phyloP scores from a whole-genome alignment of 2,113 vertebrate genomes.

The Scophthalmus maximus region DNA sequence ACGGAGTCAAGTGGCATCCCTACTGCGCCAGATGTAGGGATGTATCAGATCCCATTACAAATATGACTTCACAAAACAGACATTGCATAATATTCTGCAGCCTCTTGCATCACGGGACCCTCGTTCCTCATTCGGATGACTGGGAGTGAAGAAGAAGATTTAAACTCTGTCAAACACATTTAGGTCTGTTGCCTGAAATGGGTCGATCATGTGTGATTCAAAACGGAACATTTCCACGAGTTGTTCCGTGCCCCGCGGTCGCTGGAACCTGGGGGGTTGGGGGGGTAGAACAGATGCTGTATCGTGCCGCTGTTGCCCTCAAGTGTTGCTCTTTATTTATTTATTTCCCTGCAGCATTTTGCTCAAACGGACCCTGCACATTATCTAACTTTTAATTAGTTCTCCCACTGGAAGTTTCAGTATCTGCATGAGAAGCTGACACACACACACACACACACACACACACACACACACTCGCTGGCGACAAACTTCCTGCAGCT shows the following conservation, averaged over 20 bases:
- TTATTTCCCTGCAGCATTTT: no score
- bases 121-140: neutral
- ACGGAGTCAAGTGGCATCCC: slow-evolving; percentile 53
- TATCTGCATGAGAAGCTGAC: no score
- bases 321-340: slow-evolving; percentile 22
- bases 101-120: slow-evolving; percentile 42
- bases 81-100: slow-evolving; percentile 37
- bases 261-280: slow-evolving; percentile 17
- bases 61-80: slow-evolving; percentile 6
- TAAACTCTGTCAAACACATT: neutral
- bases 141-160: neutral
- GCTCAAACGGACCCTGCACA: slow-evolving; percentile 14
- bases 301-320: slow-evolving; percentile 36
- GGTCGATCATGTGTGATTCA: slow-evolving; percentile 18
- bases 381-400: neutral
- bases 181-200: neutral
- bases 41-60: neutral
- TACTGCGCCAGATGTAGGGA: no score
- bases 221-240: slow-evolving; percentile 1
- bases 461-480: no score
- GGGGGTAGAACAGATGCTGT: slow-evolving; percentile 57
- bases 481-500: no score
- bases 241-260: slow-evolving; percentile 7
- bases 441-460: no score
- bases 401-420: neutral